phyloP scores from a whole-genome alignment of 2,888 invertebrate species.

The Slavum lentiscoides region DNA sequence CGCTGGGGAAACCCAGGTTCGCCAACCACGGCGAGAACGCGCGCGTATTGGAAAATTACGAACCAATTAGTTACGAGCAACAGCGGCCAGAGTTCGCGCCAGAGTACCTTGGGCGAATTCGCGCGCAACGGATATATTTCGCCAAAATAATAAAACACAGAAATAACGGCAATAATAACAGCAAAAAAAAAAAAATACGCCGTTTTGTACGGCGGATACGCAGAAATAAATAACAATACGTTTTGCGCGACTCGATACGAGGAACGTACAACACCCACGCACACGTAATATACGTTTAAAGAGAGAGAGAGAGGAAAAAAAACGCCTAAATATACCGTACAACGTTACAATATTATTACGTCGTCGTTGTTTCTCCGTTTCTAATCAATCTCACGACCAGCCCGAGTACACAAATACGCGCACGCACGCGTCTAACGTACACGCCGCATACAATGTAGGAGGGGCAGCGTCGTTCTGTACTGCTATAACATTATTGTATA shows the following conservation, averaged over 20 bases:
- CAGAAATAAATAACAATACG: too few species aligned
- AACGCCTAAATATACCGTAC: neutral
- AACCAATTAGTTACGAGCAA: constrained; percentile 16
- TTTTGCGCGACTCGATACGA: too few species aligned
- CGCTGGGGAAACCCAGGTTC: constrained; percentile 29
- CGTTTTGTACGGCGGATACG: too few species aligned
- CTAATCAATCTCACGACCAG: constrained; percentile 24
- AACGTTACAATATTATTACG: neutral
- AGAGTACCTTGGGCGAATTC: neutral
- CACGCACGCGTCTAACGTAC: neutral
- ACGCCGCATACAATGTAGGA: neutral
- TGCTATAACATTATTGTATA: too few species aligned
- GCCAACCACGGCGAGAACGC: constrained; percentile 26
- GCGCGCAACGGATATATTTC: neutral
- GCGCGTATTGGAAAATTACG: constrained; percentile 31
- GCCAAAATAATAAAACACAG: neutral
- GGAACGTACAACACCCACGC: too few species aligned
- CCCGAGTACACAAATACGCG: neutral
- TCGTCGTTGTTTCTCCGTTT: constrained; percentile 22
- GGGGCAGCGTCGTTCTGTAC: neutral
- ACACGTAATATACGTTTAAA: too few species aligned
- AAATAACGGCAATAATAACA: too few species aligned
- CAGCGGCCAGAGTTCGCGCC: constrained; percentile 26
- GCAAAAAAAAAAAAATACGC: too few species aligned
- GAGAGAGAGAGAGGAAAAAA: neutral